Base-by-base conservation (phyloP, 2,113 vertebrate species). In the Typhlomys cinereus region DNA sequence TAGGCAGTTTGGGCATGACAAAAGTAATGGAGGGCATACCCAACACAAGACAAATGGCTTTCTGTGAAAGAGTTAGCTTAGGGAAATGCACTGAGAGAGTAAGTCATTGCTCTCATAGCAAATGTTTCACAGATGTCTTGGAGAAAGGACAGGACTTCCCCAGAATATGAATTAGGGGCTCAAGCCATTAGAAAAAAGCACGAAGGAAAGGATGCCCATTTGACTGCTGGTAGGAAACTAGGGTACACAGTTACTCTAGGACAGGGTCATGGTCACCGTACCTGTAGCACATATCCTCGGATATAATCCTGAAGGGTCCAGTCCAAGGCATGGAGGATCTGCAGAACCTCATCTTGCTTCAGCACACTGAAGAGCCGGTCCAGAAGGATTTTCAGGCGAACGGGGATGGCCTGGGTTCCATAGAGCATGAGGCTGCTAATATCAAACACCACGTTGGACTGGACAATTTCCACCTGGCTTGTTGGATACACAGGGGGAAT, bases 221-320 rank as follows among this genome's bases (percentile, higher is more conserved):
- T 20, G 34, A 13, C 34, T 11, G n/a, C 18, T 48, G n/a, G 23
- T 0, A 36, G 41, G 34, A 39, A 41, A 39, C 15, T 1, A 25
- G n/a, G 57, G n/a, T 39, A 3, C 11, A 12, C 21, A 5, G 86
- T 12, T 6, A 48, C 17, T 41, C n/a, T 9, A 15, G 52, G 34
- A 14, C 1, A 2, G 36, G 21, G n/a, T 74, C 7, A 20, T 0
- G 59, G 13, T 15, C 34, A 21, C 10, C 27, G 20, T 98, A 98
- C 99, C 99, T 99, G 99, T 13, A 99, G 98, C 61, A 99, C 99
- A 2, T 99, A 99, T 97, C 99, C 99, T 52, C 99, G 99, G 83
- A 99, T 99, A 92, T 99, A 99, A 97, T 99, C 99, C 97, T 99
- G 99, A 13, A 99, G 98, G 0, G 99, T 99, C 99, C 99, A 99